A percentile compares a stretch with the other conserved stretches of the same genome.
Evolutionary conservation across 2,113 vertebrate species (phyloP).

Genomic region (Acrocephalus kingi): DNA sequence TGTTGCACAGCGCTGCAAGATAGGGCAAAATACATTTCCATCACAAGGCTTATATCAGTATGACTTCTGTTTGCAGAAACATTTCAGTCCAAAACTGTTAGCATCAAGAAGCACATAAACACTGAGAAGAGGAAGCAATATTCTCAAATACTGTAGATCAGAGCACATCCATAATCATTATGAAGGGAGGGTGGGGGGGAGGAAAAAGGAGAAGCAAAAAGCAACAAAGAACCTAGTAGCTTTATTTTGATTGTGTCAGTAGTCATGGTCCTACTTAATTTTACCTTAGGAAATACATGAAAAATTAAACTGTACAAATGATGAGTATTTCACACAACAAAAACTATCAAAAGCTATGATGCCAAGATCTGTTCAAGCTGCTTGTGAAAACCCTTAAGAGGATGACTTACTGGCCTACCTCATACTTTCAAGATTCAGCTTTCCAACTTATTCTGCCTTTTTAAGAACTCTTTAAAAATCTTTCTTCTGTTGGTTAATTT

Average conservation of each 20-base stretch:
- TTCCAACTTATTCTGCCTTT: background rate
- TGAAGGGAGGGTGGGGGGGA: background rate
- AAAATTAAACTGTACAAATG: background rate
- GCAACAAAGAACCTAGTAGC: background rate
- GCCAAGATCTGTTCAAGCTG: background rate
- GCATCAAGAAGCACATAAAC: background rate
- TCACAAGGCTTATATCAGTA: background rate
- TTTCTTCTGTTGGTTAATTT: background rate
- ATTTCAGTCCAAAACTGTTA: background rate
- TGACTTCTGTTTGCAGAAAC: background rate
- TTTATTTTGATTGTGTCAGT: background rate
- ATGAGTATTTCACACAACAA: background rate
- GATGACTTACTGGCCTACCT: background rate
- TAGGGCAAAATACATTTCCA: background rate
- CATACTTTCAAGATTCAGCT: background rate
- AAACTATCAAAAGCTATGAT: background rate
- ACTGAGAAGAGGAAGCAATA: background rate
- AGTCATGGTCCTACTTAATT: background rate
- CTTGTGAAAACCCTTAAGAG: background rate
- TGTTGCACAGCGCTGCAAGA: background rate
- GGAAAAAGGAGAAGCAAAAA: background rate
- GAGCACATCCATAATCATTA: background rate
- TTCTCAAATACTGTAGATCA: background rate
- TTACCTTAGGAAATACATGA: background rate
- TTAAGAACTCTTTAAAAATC: background rate